Base-by-base conservation (phyloP, 2,888 invertebrate species). In the Plagodis pulveraria region DNA sequence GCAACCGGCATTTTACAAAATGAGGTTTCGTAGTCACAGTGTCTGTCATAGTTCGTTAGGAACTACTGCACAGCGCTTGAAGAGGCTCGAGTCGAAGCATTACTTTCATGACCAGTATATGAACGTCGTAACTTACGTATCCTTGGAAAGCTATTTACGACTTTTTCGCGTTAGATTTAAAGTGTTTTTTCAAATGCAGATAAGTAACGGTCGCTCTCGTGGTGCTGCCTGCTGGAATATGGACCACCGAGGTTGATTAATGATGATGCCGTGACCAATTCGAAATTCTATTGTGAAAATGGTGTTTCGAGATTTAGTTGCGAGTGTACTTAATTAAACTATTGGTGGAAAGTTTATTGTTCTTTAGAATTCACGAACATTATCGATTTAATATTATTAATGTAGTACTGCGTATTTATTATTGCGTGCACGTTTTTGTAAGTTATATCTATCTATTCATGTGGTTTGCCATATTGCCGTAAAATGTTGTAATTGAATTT, bases 181-280 rank as follows among this genome's bases (percentile, higher is more conserved):
- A 22, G 57, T 62, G 58, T 67, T 66, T 67, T 67, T 81, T 80
- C 76, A 78, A 83, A 80, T 69, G 77, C 69, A 71, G 70, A 85
- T 85, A 83, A 65, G 81, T 86, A 82, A 84, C 83, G 85, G 83
- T 81, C 66, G 56, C 59, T 50, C 58, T 66, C 61, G 35, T 40
- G 50, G 65, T 67, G 62, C 69, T 61, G 74, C 73, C 72, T 67
- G 62, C 69, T 61, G 74, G 73, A 72, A 74, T 72, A 72, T 74
- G 72, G 86, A 83, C 87, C 86, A 85, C 87, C 85, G 78, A 66
- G 71, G 79, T 75, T 66, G 86, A 77, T 73, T 72, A 69, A 72
- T 72, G 73, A 68, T 71, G 66, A 69, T 70, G 72, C 77, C 77
- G 77, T 78, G 73, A 69, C 81, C 67, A 77, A 83, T 80, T 66